Evolutionary conservation across 2,113 vertebrate species (phyloP), one percentile per base, ranked within the genome.

Genomic region (Oostethus manadensis): DNA sequence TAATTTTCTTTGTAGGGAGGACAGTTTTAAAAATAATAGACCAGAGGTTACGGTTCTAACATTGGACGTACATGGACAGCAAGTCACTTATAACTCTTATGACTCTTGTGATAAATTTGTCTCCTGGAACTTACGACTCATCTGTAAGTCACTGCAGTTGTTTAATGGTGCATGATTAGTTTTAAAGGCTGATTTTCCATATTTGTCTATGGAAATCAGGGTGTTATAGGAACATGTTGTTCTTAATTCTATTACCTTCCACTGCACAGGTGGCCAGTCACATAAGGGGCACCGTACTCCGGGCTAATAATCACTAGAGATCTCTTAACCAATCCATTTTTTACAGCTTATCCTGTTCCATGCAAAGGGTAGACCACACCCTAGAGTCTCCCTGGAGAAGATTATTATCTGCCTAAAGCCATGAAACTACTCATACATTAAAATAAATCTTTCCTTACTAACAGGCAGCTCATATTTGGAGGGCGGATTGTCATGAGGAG

Each of bases 1-100:
- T 72, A 56, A 74, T 63, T 79, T 83, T 49, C 60, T 66, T 10
- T 38, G 18, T 48, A 51, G 23, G 40, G 15, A 38, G 33, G 50
- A 20, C 38, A 16, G 26, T 66, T 58, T 69, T 23, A 58, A 59
- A 66, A 60, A 15, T 43, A 42, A 56, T 49, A 61, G 53, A 33
- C 29, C 5, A 13, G 48, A 8, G 14, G 70, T 67, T 66, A 48
- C 44, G 58, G 53, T 59, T 35, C 21, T 62, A 56, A 10, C 55
- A 50, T 43, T 38, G 23, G 60, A 53, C 9, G n/a, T 33, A n/a
- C n/a, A n/a, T n/a, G n/a, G n/a, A 68, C 26, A 58, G 38, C 42
- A 10, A 13, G 48, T 71, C 44, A 43, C 58, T 56, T 35, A 65
- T 67, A 61, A 58, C 47, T 58, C 56, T 56, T 43, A 68, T 77